Evolutionary conservation across 2,113 vertebrate genomes (phyloP).

Genomic region (Aphyosemion australe): DNA sequence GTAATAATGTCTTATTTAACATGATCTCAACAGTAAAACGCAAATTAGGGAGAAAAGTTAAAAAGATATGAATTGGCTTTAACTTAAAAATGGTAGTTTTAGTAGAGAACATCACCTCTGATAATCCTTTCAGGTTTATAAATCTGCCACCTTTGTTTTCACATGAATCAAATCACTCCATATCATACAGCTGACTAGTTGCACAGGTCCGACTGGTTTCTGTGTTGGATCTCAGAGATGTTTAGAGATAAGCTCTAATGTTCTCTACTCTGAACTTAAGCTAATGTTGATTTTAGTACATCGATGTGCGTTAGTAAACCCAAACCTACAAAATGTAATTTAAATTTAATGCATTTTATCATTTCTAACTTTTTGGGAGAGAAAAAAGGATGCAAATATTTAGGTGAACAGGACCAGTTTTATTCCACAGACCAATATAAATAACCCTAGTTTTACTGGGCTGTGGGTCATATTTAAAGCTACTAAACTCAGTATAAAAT

Average conservation of each 20-base stretch:
- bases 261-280: constrained; percentile 11
- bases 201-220: constrained; percentile 35
- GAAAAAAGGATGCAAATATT: background rate
- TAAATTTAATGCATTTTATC: too few species aligned
- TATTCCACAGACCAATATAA: background rate
- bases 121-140: too few species aligned
- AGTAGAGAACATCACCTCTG: background rate
- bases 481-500: too few species aligned
- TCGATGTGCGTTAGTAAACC: background rate
- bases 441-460: background rate
- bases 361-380: too few species aligned
- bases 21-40: background rate
- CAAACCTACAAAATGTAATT: too few species aligned
- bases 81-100: background rate
- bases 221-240: constrained; percentile 6
- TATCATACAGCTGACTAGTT: constrained; percentile 28
- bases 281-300: background rate
- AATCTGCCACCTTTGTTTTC: background rate
- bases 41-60: too few species aligned
- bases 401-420: background rate
- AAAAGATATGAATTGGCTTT: too few species aligned
- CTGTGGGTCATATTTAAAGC: background rate
- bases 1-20: constrained; percentile 2
- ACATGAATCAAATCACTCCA: background rate
- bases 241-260: background rate